Percentiles rank a stretch among this genome's conserved stretches.
Conservation (phyloP, 2,797 vertebrate species). For the Micropoecilia bifurca region DNA sequence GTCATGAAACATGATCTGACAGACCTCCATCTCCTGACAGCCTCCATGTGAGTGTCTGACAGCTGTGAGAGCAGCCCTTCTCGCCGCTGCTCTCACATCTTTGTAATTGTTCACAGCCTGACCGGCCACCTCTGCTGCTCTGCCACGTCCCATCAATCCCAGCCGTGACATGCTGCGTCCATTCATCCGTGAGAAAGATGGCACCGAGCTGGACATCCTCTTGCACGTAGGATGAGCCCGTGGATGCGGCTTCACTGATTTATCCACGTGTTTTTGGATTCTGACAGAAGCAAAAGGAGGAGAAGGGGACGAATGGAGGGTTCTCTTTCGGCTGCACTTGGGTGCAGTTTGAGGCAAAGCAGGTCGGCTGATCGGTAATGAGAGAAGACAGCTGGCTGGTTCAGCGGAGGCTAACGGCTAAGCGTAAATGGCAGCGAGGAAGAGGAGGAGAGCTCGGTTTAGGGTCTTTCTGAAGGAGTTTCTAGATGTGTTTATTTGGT, state of each 20-base stretch:
- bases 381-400: constrained; percentile 79
- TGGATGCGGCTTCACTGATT: constrained; percentile 9
- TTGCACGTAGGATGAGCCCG: constrained; percentile 20
- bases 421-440: constrained; percentile 62
- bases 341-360: constrained; percentile 57
- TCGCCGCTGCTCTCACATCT: constrained; percentile 65
- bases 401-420: constrained; percentile 74
- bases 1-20: constrained; percentile 68
- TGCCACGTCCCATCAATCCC: constrained; percentile 77
- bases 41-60: constrained; percentile 63
- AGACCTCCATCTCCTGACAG: constrained; percentile 60
- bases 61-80: constrained; percentile 71
- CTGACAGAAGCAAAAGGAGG: constrained; percentile 52
- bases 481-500: constrained; percentile 19
- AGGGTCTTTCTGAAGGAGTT: constrained; percentile 29
- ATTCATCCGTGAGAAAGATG: constrained; percentile 53
- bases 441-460: constrained; percentile 41
- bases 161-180: constrained; percentile 24
- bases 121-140: constrained; percentile 56
- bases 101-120: constrained; percentile 72
- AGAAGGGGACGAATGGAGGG: constrained; percentile 18
- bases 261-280: constrained; percentile 65
- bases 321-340: constrained; percentile 53
- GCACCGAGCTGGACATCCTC: constrained; percentile 54
- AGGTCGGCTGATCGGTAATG: constrained; percentile 67